phyloP scores from a whole-genome alignment of 2,888 invertebrate species.

The Kuschelorhynchus macadamiae region DNA sequence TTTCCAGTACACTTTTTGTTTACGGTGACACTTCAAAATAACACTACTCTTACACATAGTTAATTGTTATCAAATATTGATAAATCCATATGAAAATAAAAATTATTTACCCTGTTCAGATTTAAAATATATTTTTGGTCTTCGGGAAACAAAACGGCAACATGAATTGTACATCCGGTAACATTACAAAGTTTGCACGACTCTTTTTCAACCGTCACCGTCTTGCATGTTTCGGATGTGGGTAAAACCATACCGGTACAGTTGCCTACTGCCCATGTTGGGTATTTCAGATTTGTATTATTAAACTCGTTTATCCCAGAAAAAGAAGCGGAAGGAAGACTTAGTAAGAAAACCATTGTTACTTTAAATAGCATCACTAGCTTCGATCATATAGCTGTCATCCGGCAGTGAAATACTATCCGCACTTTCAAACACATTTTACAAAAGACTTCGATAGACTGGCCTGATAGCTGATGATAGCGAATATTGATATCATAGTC shows the following conservation, averaged over 20 bases:
- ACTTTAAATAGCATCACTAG: conserved; percentile 53
- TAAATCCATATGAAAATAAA: conserved; percentile 9
- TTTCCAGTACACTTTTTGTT: neutral
- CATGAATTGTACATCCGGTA: conserved; percentile 75
- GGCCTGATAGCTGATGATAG: conserved; percentile 61
- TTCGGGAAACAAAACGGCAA: conserved; percentile 77
- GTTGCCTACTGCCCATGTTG: conserved; percentile 52
- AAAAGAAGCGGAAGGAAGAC: conserved; percentile 37
- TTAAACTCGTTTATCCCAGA: conserved; percentile 51
- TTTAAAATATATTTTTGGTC: conserved; percentile 71
- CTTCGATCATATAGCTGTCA: conserved; percentile 48
- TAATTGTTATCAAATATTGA: conserved; percentile 11
- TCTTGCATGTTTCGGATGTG: conserved; percentile 32
- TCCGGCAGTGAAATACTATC: conserved; percentile 49
- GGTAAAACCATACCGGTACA: conserved; percentile 33
- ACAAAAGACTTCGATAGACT: conserved; percentile 59
- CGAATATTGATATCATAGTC: conserved; percentile 64
- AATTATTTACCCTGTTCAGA: conserved; percentile 67
- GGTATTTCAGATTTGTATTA: conserved; percentile 52
- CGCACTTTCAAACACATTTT: conserved; percentile 58
- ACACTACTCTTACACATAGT: conserved; percentile 5
- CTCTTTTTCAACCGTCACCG: conserved; percentile 22
- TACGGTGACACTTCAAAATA: conserved; percentile 2
- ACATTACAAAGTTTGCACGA: conserved; percentile 59
- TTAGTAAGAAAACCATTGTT: conserved; percentile 48